Percentiles rank a stretch among this genome's conserved stretches.
phyloP scores from a whole-genome alignment of 2,113 vertebrate genomes.

The Urocitellus parryii region DNA sequence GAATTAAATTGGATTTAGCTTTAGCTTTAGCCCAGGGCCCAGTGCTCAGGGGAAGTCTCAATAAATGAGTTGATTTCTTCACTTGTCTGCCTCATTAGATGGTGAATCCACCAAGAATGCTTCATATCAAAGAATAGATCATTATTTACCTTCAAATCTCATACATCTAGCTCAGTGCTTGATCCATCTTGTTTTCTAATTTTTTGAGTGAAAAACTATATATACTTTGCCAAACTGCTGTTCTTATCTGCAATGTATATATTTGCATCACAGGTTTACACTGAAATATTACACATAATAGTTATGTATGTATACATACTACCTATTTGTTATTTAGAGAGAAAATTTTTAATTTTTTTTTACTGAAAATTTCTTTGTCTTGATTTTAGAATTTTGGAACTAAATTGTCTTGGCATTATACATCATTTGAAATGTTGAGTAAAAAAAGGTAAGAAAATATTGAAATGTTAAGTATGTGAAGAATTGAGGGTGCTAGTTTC shows the following conservation, averaged over 20 bases:
- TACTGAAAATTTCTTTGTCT: background rate
- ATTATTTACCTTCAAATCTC: background rate
- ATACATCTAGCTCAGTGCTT: background rate
- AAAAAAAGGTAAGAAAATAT: background rate
- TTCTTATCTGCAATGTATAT: background rate
- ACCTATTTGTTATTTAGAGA: background rate
- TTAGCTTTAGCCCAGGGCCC: background rate
- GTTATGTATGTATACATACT: too few relatives aligned
- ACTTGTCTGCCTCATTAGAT: background rate
- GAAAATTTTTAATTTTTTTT: background rate
- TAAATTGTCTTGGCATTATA: background rate
- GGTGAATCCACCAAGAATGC: background rate
- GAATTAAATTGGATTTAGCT: background rate
- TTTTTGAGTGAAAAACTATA: background rate
- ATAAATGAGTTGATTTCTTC: background rate
- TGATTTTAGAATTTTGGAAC: background rate
- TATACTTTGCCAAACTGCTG: background rate
- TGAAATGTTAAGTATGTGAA: background rate
- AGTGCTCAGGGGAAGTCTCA: background rate
- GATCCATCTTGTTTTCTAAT: background rate
- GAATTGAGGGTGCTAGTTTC: background rate
- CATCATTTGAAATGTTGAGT: background rate
- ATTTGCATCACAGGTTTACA: background rate
- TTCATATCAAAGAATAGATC: background rate
- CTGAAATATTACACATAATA: background rate